These are phyloP conservation scores for Bubalus kerabau DNA, from an alignment of 2,113 vertebrate genomes.

Conservation along the genomic window DNA sequence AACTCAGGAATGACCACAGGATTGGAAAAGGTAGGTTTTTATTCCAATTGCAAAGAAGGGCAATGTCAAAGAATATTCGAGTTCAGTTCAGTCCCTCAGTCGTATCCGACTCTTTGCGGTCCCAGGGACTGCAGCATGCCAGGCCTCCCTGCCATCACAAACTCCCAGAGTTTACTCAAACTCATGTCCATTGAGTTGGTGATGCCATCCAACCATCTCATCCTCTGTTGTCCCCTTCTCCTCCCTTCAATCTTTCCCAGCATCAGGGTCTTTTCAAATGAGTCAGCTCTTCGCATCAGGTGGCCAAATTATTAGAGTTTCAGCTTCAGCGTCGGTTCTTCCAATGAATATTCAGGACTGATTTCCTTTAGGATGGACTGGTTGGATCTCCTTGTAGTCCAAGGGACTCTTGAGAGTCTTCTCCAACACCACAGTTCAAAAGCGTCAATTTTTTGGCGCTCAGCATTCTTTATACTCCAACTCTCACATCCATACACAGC, in stretches of 20 bases:
- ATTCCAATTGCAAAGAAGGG: background rate
- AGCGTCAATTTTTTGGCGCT: background rate
- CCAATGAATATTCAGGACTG: background rate
- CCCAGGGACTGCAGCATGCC: background rate
- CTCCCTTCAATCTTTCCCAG: background rate
- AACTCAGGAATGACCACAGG: background rate
- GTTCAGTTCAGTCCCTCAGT: background rate
- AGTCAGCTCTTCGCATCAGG: background rate
- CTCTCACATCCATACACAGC: background rate
- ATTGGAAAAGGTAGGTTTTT: background rate
- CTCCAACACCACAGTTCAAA: background rate
- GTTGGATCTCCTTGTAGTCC: background rate
- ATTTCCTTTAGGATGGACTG: background rate
- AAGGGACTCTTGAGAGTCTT: background rate
- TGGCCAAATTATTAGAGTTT: background rate
- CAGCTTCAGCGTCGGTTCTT: background rate
- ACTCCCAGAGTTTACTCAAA: background rate
- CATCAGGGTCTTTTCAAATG: background rate
- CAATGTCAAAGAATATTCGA: background rate
- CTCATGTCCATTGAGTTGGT: background rate
- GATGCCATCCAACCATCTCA: background rate
- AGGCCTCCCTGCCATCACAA: background rate
- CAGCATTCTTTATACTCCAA: background rate
- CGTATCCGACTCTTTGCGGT: rapidly evolving
- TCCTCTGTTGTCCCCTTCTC: background rate